These are phyloP conservation scores for Drosophila ambigua DNA, from an alignment of 1,140 invertebrate species.

Conservation along the genomic window DNA sequence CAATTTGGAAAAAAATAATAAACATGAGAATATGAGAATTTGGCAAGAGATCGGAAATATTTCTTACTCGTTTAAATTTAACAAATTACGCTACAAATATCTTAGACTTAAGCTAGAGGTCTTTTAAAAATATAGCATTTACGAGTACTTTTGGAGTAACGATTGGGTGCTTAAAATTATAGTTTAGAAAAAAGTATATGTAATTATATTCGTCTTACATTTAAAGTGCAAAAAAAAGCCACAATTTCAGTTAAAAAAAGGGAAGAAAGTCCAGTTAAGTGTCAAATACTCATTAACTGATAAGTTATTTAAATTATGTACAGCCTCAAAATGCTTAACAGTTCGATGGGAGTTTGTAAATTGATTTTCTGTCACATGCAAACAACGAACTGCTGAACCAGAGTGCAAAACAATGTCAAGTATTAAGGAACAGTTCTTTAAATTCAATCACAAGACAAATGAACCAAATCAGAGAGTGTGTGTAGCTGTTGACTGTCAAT, in stretches of 20 bases:
- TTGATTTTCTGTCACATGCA: slow-evolving; percentile 34
- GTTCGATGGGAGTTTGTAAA: slow-evolving; percentile 36
- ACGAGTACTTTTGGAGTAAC: background rate
- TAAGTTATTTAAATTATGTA: slow-evolving; percentile 40
- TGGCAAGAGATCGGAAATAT: slow-evolving; percentile 17
- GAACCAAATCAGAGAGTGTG: slow-evolving; percentile 32
- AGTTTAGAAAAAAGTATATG: background rate
- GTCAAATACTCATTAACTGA: slow-evolving; percentile 1
- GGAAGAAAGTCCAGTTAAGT: background rate
- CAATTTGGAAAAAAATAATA: slow-evolving; percentile 73
- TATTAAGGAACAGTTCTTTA: slow-evolving; percentile 18
- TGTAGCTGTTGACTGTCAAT: slow-evolving; percentile 25
- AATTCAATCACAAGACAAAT: slow-evolving; percentile 51
- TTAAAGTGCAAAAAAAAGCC: slow-evolving; percentile 36
- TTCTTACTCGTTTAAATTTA: slow-evolving; percentile 2
- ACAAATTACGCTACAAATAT: slow-evolving; percentile 24
- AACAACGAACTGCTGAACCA: slow-evolving; percentile 36
- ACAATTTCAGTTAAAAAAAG: slow-evolving; percentile 9
- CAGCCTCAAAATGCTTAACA: slow-evolving; percentile 22
- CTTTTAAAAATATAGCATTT: slow-evolving; percentile 14
- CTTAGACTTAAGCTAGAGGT: slow-evolving; percentile 35
- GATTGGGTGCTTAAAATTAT: background rate
- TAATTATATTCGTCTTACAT: slow-evolving; percentile 11
- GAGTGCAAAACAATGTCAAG: slow-evolving; percentile 30
- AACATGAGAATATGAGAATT: slow-evolving; percentile 62